Evolutionary conservation across 2,797 vertebrate species (phyloP).

Genomic region (Bovichtus diacanthus): DNA sequence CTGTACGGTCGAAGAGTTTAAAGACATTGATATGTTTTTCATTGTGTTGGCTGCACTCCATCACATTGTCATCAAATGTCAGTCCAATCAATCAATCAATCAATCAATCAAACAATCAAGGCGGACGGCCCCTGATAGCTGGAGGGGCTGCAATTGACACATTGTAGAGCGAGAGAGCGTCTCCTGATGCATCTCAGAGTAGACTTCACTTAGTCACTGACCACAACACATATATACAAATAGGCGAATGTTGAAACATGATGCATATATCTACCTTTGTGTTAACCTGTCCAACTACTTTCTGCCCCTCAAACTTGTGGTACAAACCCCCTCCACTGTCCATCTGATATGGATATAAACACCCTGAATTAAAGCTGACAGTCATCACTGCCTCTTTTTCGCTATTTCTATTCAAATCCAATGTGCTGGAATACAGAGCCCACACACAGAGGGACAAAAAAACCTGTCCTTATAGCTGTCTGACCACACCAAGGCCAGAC

Average conservation of each 20-base stretch:
- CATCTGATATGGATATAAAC: too few species aligned
- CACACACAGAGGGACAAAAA: not conserved
- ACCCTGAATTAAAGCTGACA: not conserved
- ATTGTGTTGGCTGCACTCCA: not conserved
- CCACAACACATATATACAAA: not conserved
- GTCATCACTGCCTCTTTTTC: not conserved
- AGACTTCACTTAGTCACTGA: not conserved
- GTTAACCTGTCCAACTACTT: not conserved
- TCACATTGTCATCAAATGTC: slow-evolving; percentile 4
- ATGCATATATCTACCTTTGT: not conserved
- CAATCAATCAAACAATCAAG: too few species aligned
- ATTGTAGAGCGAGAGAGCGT: not conserved
- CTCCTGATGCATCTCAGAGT: not conserved
- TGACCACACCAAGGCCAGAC: too few species aligned
- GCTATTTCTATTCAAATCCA: not conserved
- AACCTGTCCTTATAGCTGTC: too few species aligned
- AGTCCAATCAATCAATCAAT: not conserved
- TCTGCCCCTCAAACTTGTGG: not conserved
- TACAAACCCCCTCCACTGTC: not conserved
- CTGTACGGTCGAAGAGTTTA: not conserved
- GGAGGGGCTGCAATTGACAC: not conserved
- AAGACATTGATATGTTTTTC: not conserved
- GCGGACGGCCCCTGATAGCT: not conserved
- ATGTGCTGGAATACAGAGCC: not conserved
- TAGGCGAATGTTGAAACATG: not conserved